Conservation (phyloP, 37 sponge, comb jelly and placozoan species). For the Bolinopsis microptera region DNA sequence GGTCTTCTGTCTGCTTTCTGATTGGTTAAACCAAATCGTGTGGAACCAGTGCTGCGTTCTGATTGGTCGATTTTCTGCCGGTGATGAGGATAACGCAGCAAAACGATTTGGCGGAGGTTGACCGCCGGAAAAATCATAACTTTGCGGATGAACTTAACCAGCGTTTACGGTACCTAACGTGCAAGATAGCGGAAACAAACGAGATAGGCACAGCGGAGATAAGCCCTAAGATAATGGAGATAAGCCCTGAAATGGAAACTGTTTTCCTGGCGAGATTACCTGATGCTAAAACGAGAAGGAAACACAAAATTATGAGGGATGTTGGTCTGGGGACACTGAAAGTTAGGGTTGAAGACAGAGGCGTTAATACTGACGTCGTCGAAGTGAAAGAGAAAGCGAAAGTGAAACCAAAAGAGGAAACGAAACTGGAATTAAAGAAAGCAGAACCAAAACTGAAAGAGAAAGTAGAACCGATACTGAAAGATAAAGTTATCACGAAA, state of each 20-base stretch:
- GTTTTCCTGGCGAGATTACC: neutral
- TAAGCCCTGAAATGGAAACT: neutral
- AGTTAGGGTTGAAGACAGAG: neutral
- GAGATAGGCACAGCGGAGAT: too few relatives aligned
- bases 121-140: neutral
- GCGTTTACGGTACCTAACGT: neutral
- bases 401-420: neutral
- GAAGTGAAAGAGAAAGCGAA: neutral
- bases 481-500: neutral
- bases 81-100: neutral
- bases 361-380: neutral
- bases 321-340: neutral
- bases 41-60: too few relatives aligned
- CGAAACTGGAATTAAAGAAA: too few relatives aligned
- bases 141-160: neutral
- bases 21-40: too few relatives aligned
- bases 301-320: neutral
- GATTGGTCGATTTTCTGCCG: neutral
- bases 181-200: neutral
- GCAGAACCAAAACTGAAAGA: too few relatives aligned
- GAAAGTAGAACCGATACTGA: too few relatives aligned
- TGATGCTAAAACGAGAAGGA: neutral
- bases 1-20: neutral
- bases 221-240: neutral
- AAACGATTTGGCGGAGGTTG: neutral